Base-by-base conservation (phyloP, 2,797 vertebrate genomes). In the Margarornis squamiger region DNA sequence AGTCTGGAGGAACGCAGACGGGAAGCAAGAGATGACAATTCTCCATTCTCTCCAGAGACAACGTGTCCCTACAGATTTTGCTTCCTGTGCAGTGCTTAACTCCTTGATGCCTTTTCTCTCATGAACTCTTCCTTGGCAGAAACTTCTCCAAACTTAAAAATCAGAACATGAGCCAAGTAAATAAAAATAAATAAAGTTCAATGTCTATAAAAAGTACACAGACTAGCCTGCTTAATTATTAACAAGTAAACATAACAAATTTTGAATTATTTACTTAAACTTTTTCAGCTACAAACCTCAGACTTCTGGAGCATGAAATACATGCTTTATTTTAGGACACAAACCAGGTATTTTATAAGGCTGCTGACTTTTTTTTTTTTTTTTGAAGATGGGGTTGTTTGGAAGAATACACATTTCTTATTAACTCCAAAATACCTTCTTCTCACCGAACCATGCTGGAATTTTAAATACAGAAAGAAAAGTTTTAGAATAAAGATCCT, bases 251-350 rank as follows among this genome's bases (percentile, higher is more conserved):
- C 91, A 98, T 92, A 96, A 97, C 94, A 94, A 95, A 98, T 96
- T 97, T 91, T 98, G 90, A 98, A 98, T 97, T 97, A 98, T 98
- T 98, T 97, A 98, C 96, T 95, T 97, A 97, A 97, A 96, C 95
- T 95, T 97, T 94, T 97, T 97, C 88, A 97, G 96, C 96, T 97
- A 97, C 96, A 97, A 97, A 96, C 92, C 95, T 97, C 81, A 96
- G 97, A 97, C 76, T 97, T 98, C 96, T 97, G 95, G 92, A 97
- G 97, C 92, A 95, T 96, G 88, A 96, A 98, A 97, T 96, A 94
- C 96, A 54, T 88, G 94, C 75, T 86, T 80, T 93, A 96, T 96
- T 96, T 96, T 97, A 92, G 83, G 94, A 96, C 91, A 95, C 87
- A 96, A 96, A 97, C 24, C 68, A 90, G 96, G 86, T 96, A 96